Evolutionary conservation across 2,797 vertebrate species (phyloP).

Genomic region (Cirrhinus mrigala): DNA sequence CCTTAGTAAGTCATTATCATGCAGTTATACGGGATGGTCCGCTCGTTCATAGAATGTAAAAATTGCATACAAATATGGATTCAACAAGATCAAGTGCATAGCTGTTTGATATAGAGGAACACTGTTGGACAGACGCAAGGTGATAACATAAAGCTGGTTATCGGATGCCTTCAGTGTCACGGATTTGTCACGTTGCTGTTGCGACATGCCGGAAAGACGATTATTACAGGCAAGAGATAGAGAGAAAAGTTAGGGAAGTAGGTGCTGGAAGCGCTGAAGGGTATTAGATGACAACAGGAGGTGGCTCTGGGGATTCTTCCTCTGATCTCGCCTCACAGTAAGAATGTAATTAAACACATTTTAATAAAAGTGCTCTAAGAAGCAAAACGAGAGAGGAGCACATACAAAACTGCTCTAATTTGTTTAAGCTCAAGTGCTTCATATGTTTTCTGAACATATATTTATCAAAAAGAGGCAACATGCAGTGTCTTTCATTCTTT

Average conservation of each 20-base stretch:
- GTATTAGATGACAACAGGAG: conserved; percentile 55
- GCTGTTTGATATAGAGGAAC: conserved; percentile 22
- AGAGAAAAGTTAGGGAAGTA: conserved; percentile 39
- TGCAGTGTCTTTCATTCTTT: conserved; percentile 15
- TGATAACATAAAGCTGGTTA: conserved; percentile 52
- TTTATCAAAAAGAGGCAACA: conserved; percentile 39
- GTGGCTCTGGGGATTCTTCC: conserved; percentile 49
- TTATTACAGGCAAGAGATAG: conserved; percentile 45
- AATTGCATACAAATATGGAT: conserved; percentile 30
- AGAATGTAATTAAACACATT: conserved; percentile 64
- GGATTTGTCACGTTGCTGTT: conserved; percentile 46
- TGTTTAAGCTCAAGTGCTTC: conserved; percentile 46
- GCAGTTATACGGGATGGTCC: conserved; percentile 12
- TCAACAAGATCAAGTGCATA: conserved; percentile 36
- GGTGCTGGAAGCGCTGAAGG: conserved; percentile 51
- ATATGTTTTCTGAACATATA: conserved; percentile 46
- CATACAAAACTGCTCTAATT: conserved; percentile 16
- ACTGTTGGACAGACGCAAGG: conserved; percentile 24
- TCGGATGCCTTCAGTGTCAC: conserved; percentile 40
- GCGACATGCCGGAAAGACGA: conserved; percentile 29
- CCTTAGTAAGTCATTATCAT: background rate
- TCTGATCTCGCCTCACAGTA: conserved; percentile 59
- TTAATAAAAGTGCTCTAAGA: conserved; percentile 41
- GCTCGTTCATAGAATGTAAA: conserved; percentile 16
- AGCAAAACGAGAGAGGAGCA: conserved; percentile 19